Base-by-base conservation (phyloP, 2,113 vertebrate genomes). In the Amblyornis subalaris region DNA sequence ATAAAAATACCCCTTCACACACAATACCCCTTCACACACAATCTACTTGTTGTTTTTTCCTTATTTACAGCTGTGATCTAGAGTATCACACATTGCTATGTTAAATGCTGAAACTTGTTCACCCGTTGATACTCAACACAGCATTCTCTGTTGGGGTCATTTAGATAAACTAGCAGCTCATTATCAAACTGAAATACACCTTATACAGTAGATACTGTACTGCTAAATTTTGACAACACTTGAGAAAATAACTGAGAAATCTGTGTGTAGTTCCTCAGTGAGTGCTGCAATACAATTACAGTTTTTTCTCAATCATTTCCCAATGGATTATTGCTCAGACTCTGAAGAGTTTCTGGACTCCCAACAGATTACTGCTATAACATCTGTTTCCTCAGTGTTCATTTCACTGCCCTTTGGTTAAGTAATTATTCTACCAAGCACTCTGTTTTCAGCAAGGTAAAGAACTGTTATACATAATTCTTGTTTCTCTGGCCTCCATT, bases 121-220 rank as follows among this genome's bases (percentile, higher is more conserved):
- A 89, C 29, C 48, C 93, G 36, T 24, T 92, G 90, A 87, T 48
- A 93, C 14, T 79, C 15, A 67, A 66, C 10, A 55, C 22, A 67
- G 38, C 15, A 57, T 77, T 73, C 33, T 67, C 18, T 78, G 7
- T 3, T 78, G 14, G 10, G 35, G 24, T 58, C 10, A 50, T 62
- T 81, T 9, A 86, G 79, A 90, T 72, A 84, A 94, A 69, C 58
- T n/a, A 80, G 40, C 22, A 62, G 33, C 48, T 90, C 53, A 57
- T 95, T 82, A 92, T 73, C 40, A 91, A 95, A 85, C 23, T 61
- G 23, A 94, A 96, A 89, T 66, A 55, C 21, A 85, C 25, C 66
- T 77, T 89, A 79, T 58, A 55, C 44, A 71, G 85, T 74, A 31
- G 12, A 29, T 33, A 85, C 4, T 29, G 31, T n/a, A 64, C 57